Evolutionary conservation across 37 sponge, comb jelly and placozoan species (phyloP), one percentile per base, ranked within the genome.

Genomic region (Chondrilla cf. caribensis): DNA sequence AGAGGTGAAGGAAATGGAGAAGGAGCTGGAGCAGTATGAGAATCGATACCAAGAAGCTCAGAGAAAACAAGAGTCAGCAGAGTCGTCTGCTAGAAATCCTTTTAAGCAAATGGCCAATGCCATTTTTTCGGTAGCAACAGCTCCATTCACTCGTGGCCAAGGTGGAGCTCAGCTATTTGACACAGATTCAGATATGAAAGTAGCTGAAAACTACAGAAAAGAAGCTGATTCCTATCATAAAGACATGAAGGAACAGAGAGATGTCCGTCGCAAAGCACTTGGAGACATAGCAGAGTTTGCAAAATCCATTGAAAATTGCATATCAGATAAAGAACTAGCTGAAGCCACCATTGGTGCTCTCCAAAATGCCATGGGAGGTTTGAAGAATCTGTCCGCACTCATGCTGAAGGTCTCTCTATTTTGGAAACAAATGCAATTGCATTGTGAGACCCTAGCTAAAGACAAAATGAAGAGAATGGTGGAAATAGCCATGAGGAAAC

Each of bases 341-440:
- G 81, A 87, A 29, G 35, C 18, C 1, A 84, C 87, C 1, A 78
- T 80, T 33, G 44, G 81, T 24, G 81, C 87, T 19, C 75, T 90
- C 0, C 87, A 90, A 22, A 51, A 87, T 26, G 87, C 91, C 8
- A 77, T 77, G 42, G 67, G 81, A n/a, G 84, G 58, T 55, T 78
- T 90, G 44, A 71, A 86, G 51, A 19, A 77, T 25, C 91, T 90
- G 7, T 68, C 91, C 43, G 71, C 84, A 19, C 66, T 90, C 0
- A 90, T 90, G 91, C 71, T 84, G 79, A 70, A 80, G 55, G 87
- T 78, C 18, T 87, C 91, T 15, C 37, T 77, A 4, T 90, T 90
- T 36, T 90, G 91, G 91, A 64, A 75, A n/a, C 80, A 79, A 42
- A 75, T 90, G 84, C 81, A 87, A 41, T 37, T 58, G 9, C 87